These are phyloP conservation scores for Sphenopsis melanotis DNA, from an alignment of 2,797 vertebrate species.

Conservation along the genomic window DNA sequence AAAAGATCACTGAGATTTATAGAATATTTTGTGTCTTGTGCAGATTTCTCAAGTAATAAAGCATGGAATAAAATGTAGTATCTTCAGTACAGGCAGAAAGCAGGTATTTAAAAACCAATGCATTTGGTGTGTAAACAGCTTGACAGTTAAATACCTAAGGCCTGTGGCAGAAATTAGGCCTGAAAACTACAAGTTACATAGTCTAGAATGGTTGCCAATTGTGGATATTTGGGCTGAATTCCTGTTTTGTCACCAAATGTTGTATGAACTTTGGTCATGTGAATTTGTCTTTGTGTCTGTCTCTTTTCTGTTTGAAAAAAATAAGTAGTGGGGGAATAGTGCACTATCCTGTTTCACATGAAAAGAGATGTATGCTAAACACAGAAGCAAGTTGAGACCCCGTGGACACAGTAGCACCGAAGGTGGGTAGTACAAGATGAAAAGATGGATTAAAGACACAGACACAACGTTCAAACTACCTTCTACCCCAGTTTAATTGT, in stretches of 20 bases:
- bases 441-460: background rate
- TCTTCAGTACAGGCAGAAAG: background rate
- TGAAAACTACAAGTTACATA: background rate
- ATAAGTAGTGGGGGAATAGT: background rate
- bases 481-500: background rate
- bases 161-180: background rate
- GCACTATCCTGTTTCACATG: background rate
- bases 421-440: background rate
- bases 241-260: background rate
- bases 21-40: background rate
- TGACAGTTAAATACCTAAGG: background rate
- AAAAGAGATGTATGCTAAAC: background rate
- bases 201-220: background rate
- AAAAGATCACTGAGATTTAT: background rate
- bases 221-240: background rate
- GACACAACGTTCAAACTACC: rapidly evolving
- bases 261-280: rapidly evolving
- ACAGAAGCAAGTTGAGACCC: background rate
- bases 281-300: background rate
- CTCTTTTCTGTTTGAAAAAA: background rate
- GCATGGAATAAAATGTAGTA: background rate
- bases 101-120: background rate
- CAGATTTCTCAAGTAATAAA: background rate
- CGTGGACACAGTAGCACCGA: background rate
- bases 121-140: background rate